Percentiles rank a stretch among this genome's conserved stretches.
phyloP scores from a whole-genome alignment of 23 tunicate genomes.

The Styela plicata region DNA sequence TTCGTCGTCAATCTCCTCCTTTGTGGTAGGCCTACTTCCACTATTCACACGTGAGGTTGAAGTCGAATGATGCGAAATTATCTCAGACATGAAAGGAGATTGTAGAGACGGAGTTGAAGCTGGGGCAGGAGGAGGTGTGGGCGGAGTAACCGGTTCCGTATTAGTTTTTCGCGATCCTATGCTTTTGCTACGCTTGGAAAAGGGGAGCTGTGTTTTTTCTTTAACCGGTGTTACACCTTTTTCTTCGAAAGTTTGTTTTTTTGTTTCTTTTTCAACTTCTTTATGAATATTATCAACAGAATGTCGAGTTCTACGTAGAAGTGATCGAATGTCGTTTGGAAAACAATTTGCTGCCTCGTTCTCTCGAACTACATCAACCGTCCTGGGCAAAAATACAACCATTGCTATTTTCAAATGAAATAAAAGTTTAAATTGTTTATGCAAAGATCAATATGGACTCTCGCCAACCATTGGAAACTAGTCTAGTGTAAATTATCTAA shows the following conservation, averaged over 20 bases:
- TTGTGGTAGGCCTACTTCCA: background rate
- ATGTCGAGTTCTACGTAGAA: background rate
- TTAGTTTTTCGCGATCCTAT: background rate
- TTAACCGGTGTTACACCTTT: background rate
- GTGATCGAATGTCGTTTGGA: conserved; percentile 10
- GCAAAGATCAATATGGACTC: too few species aligned
- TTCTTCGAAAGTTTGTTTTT: background rate
- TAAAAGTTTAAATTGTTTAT: too few species aligned
- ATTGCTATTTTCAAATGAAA: too few species aligned
- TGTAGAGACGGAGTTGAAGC: conserved; percentile 9
- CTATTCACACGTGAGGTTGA: background rate
- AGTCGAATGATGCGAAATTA: conserved; percentile 8
- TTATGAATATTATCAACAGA: background rate
- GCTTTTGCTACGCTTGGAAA: background rate
- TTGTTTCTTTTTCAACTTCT: too few species aligned
- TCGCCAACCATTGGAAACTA: too few species aligned
- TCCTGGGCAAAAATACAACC: conserved; percentile 5
- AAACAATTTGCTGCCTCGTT: background rate
- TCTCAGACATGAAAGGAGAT: background rate
- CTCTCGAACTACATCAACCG: background rate
- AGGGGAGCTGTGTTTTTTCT: background rate
- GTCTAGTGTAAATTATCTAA: too few species aligned
- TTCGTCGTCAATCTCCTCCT: background rate
- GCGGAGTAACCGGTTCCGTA: background rate
- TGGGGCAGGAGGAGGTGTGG: conserved; percentile 3